A percentile compares a stretch with the other conserved stretches of the same genome.
Conservation (phyloP, 2,113 vertebrate species). For the Oreamnos americanus region DNA sequence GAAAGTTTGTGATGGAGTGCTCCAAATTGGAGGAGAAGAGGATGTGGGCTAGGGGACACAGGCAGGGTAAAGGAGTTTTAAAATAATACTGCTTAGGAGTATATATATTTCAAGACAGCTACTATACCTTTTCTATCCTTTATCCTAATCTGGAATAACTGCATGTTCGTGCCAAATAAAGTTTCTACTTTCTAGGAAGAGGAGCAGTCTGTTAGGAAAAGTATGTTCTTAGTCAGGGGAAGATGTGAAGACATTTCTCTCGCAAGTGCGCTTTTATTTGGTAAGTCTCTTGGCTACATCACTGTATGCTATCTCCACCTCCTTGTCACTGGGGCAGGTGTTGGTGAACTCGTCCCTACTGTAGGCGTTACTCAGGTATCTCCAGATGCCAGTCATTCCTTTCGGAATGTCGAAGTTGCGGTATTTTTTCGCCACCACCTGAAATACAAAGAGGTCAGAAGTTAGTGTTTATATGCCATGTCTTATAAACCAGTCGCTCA, state of each 20-base stretch:
- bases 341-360: constrained; percentile 98
- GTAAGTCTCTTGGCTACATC: constrained; percentile 98
- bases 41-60: not conserved
- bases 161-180: constrained; percentile 79
- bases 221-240: constrained; percentile 33
- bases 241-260: constrained; percentile 35
- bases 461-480: not conserved
- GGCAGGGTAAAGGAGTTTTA: not conserved
- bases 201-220: constrained; percentile 80
- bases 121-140: constrained; percentile 80
- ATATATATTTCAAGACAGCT: constrained; percentile 65
- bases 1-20: not conserved
- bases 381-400: constrained; percentile 94
- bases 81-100: constrained; percentile 71
- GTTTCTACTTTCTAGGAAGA: constrained; percentile 77
- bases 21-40: not conserved
- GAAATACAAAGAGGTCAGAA: constrained; percentile 41
- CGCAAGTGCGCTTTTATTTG: constrained; percentile 84
- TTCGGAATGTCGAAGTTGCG: constrained; percentile 96
- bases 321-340: constrained; percentile 96
- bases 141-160: constrained; percentile 77
- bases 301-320: constrained; percentile 97
- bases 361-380: constrained; percentile 94
- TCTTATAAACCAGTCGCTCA: not conserved
- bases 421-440: constrained; percentile 99